phyloP scores from a whole-genome alignment of 2,888 invertebrate species.

The Drosophila mimetica region DNA sequence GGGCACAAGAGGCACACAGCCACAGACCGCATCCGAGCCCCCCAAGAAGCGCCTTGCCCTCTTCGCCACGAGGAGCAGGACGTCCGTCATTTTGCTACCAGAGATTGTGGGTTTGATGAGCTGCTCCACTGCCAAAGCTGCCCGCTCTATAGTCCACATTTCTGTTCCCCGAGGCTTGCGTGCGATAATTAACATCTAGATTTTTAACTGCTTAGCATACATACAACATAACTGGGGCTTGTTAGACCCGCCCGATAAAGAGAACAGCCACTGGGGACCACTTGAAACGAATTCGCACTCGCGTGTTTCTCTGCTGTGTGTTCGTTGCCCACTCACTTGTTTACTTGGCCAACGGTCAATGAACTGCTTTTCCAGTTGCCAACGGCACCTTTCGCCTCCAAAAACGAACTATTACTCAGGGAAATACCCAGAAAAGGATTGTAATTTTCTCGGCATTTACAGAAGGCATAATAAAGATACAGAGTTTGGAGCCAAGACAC shows the following conservation, averaged over 20 bases:
- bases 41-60: background rate
- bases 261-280: conserved; percentile 19
- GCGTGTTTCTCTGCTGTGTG: conserved; percentile 31
- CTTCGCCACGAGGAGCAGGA: conserved; percentile 6
- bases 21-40: conserved; percentile 33
- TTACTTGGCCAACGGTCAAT: conserved; percentile 28
- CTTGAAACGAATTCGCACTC: conserved; percentile 44
- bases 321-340: conserved; percentile 22
- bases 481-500: no score
- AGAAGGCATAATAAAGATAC: background rate
- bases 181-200: conserved; percentile 73
- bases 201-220: conserved; percentile 72
- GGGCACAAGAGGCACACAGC: conserved; percentile 39
- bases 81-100: conserved; percentile 28
- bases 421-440: background rate
- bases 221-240: conserved; percentile 67
- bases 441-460: background rate
- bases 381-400: conserved; percentile 12
- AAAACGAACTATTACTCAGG: background rate
- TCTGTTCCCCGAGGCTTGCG: conserved; percentile 52
- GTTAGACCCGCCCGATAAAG: conserved; percentile 70
- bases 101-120: conserved; percentile 27
- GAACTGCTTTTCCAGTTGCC: conserved; percentile 21
- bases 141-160: background rate
- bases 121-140: conserved; percentile 7